Percentiles rank a stretch among this genome's conserved stretches.
These are phyloP conservation scores for Meloidogyne chitwoodi DNA, from an alignment of 1,140 invertebrate species.

Conservation along the genomic window DNA sequence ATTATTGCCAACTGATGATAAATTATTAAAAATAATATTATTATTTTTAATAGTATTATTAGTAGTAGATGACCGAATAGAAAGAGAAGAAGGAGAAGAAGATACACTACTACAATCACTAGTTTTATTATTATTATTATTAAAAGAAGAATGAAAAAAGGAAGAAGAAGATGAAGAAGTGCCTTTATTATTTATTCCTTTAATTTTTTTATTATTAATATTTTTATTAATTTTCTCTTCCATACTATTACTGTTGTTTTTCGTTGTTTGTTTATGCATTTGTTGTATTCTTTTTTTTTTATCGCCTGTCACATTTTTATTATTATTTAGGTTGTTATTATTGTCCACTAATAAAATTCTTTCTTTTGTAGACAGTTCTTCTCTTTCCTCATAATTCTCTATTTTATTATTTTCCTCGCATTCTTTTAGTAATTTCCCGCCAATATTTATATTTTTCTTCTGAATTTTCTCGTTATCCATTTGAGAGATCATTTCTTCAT, in stretches of 20 bases:
- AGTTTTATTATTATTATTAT: background rate
- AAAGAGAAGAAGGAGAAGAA: background rate
- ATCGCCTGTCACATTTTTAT: background rate
- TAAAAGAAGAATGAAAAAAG: background rate
- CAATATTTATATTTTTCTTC: background rate
- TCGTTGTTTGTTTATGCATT: background rate
- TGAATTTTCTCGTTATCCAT: background rate
- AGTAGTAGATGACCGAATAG: background rate
- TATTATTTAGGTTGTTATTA: background rate
- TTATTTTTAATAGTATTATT: too few species aligned
- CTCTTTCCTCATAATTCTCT: background rate
- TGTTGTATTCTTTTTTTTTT: background rate
- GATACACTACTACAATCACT: background rate
- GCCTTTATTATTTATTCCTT: too few species aligned
- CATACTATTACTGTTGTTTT: background rate
- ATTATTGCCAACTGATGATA: background rate
- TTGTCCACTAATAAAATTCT: background rate
- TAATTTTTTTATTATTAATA: background rate
- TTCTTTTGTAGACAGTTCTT: background rate
- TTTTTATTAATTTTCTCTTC: background rate
- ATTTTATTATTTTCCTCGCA: background rate
- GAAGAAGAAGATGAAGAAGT: background rate
- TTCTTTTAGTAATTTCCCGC: background rate
- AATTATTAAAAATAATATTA: background rate
- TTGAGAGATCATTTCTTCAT: background rate